phyloP scores from a whole-genome alignment of 2,888 invertebrate species.

The Celastrina argiolus region DNA sequence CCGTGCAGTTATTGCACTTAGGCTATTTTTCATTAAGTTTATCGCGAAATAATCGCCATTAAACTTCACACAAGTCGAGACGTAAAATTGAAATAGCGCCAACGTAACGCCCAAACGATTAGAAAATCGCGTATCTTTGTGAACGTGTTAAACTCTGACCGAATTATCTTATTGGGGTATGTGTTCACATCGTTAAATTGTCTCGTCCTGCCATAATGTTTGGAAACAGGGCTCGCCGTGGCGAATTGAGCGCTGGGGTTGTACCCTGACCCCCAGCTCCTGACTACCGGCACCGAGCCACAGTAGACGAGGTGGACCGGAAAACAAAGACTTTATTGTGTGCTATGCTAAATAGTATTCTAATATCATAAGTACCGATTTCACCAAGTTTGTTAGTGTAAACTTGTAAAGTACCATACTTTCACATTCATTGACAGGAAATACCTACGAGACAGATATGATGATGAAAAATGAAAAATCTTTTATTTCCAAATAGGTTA shows the following conservation, averaged over 20 bases:
- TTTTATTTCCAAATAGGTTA: too few relatives aligned
- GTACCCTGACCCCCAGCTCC: too few relatives aligned
- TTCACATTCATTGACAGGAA: too few relatives aligned
- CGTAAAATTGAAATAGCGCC: slow-evolving; percentile 64
- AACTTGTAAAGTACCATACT: too few relatives aligned
- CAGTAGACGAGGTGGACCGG: too few relatives aligned
- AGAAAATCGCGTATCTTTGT: slow-evolving; percentile 66
- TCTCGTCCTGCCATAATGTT: slow-evolving; percentile 74
- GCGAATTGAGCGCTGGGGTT: slow-evolving; percentile 59
- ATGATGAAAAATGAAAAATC: too few relatives aligned
- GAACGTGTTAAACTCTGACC: slow-evolving; percentile 75
- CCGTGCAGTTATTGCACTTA: neutral
- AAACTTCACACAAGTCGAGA: slow-evolving; percentile 63
- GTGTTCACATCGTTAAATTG: slow-evolving; percentile 74
- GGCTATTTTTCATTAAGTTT: slow-evolving; percentile 42
- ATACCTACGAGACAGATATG: too few relatives aligned
- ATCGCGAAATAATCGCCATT: slow-evolving; percentile 45
- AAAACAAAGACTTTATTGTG: too few relatives aligned
- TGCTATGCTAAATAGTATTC: too few relatives aligned
- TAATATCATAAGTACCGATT: too few relatives aligned
- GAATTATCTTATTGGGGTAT: slow-evolving; percentile 60
- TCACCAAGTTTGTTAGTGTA: too few relatives aligned
- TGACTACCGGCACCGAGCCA: too few relatives aligned
- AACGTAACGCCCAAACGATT: slow-evolving; percentile 64
- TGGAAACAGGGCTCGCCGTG: slow-evolving; percentile 68